A percentile compares a stretch with the other conserved stretches of the same genome.
These are phyloP conservation scores for Neolamprologus brichardi DNA, from an alignment of 2,113 vertebrate species.

Conservation along the genomic window DNA sequence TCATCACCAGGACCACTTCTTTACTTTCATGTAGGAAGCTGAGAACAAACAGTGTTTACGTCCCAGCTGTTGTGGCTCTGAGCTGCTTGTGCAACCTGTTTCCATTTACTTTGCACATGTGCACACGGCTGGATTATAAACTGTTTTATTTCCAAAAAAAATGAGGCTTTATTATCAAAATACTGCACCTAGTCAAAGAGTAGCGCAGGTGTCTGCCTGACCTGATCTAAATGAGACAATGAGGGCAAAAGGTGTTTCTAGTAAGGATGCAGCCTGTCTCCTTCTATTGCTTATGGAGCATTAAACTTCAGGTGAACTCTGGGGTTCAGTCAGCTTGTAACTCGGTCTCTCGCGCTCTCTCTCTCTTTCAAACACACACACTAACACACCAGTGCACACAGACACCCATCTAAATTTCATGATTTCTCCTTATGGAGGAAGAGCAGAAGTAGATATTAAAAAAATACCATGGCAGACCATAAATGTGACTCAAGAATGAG, in stretches of 20 bases:
- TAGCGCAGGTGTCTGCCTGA: background rate
- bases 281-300: background rate
- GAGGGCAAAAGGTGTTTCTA: background rate
- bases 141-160: background rate
- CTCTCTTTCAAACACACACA: background rate
- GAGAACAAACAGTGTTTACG: background rate
- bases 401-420: background rate
- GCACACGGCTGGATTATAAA: background rate
- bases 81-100: constrained; percentile 1
- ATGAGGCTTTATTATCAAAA: background rate
- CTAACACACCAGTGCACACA: background rate
- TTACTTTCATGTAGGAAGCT: background rate
- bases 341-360: background rate
- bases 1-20: background rate
- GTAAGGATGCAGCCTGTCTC: background rate
- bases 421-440: background rate
- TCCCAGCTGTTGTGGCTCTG: background rate
- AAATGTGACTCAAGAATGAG: background rate
- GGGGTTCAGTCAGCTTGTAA: background rate
- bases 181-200: background rate
- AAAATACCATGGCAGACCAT: background rate
- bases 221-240: background rate
- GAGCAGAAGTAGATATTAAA: background rate
- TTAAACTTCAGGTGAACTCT: background rate
- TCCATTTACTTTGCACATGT: background rate